Conservation (phyloP, 1,140 invertebrate genomes). For the Octopus sinensis region DNA sequence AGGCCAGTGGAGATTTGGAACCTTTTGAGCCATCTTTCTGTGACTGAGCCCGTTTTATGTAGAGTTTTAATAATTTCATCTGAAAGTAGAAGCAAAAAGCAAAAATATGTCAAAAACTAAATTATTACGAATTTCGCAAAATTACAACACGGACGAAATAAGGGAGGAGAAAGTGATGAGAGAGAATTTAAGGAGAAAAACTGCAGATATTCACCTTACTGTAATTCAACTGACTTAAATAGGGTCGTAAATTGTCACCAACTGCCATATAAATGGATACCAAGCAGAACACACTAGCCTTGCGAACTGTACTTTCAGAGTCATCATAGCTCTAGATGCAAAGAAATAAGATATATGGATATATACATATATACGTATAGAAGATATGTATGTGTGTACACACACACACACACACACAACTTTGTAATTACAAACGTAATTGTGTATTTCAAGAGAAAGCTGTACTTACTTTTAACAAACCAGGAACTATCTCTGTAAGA, state of each 20-base stretch:
- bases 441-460: background rate
- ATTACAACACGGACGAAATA: background rate
- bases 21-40: slow-evolving; percentile 47
- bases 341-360: background rate
- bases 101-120: slow-evolving; percentile 11
- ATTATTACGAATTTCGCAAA: background rate
- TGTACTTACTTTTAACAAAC: slow-evolving; percentile 71
- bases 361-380: background rate
- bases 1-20: slow-evolving; percentile 11
- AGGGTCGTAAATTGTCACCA: slow-evolving; percentile 79
- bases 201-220: slow-evolving; percentile 66
- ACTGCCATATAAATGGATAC: slow-evolving; percentile 83
- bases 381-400: background rate
- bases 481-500: slow-evolving; percentile 79
- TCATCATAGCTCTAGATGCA: slow-evolving; percentile 76
- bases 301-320: slow-evolving; percentile 81
- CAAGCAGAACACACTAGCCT: slow-evolving; percentile 92
- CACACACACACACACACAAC: background rate
- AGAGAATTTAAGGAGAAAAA: background rate
- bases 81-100: slow-evolving; percentile 36
- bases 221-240: slow-evolving; percentile 73
- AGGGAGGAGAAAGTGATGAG: background rate
- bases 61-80: slow-evolving; percentile 71
- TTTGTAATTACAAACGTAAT: background rate
- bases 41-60: slow-evolving; percentile 66